Evolutionary conservation across 2,888 invertebrate genomes (phyloP), one percentile per base, ranked within the genome.

Genomic region (Mechanitis messenoides): DNA sequence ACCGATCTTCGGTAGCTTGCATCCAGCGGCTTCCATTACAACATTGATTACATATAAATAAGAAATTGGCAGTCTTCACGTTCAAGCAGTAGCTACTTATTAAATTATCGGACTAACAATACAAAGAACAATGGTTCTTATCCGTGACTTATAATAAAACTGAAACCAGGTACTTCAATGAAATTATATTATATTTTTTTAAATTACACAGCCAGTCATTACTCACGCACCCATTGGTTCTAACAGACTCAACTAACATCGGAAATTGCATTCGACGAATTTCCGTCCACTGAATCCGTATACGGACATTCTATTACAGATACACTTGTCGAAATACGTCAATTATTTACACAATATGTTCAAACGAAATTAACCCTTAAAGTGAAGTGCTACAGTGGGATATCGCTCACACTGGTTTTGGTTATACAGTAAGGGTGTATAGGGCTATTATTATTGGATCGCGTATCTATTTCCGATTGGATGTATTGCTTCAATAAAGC

Each of bases 261-360:
- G 74, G 74, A 72, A 75, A 76, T 74, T 74, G 75, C 74, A 73
- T 72, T 69, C 69, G 64, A 65, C 66, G 58, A 60, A 63, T 62
- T 63, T 68, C 67, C 70, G 66, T 68, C 61, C 54, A 59, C 68
- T 60, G 69, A 67, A 72, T 69, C 68, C 62, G 60, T 59, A 71
- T 70, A 69, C 70, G 62, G 66, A 68, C 60, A 60, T 68, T 70
- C 70, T 68, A 68, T 71, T 70, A 69, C 68, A 50, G 35, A 50
- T 63, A 61, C 61, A 58, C 33, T 53, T 45, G 53, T 59, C 61
- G 60, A 56, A 61, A 55, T 53, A 56, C 28, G 53, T 38, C 46
- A 63, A 65, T 64, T 62, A 62, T 50, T 38, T 47, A 31, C 9
- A n/a, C 33, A 58, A 55, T 35, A 28, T 28, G 5, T 53, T 12